A percentile compares a stretch with the other conserved stretches of the same genome.
Conservation (phyloP, 1,140 invertebrate genomes). For the Drosophila neocordata region DNA sequence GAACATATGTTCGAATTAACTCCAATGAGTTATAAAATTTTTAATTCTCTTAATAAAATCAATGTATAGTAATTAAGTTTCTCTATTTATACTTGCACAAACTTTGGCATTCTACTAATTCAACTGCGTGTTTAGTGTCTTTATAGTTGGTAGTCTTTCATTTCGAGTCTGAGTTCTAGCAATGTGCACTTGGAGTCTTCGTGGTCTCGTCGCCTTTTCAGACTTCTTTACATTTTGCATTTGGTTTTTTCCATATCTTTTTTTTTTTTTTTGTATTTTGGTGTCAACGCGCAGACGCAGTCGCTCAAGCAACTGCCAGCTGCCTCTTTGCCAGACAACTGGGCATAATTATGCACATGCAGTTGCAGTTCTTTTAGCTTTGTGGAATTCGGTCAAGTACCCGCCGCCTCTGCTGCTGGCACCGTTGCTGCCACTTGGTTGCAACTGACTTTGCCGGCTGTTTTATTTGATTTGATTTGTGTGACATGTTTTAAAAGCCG, state of each 20-base stretch:
- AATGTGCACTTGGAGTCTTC: constrained; percentile 14
- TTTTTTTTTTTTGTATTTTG: constrained; percentile 15
- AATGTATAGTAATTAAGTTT: background rate
- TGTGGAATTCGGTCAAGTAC: constrained; percentile 77
- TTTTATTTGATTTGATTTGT: constrained; percentile 74
- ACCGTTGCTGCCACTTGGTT: constrained; percentile 23
- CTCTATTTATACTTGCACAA: background rate
- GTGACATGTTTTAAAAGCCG: constrained; percentile 72
- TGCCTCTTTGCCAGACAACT: constrained; percentile 36
- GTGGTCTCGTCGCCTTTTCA: background rate
- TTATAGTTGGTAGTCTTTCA: background rate
- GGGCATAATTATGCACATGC: constrained; percentile 66
- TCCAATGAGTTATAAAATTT: too few species aligned
- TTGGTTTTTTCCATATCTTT: background rate
- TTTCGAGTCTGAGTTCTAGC: constrained; percentile 13
- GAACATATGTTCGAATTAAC: too few species aligned
- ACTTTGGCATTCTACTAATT: constrained; percentile 33
- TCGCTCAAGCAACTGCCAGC: constrained; percentile 20
- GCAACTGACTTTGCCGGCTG: constrained; percentile 36
- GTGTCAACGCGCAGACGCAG: constrained; percentile 43
- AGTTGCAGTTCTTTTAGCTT: constrained; percentile 13
- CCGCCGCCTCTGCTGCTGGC: constrained; percentile 28
- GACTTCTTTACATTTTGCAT: constrained; percentile 1
- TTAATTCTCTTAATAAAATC: too few species aligned
- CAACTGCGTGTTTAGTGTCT: constrained; percentile 15